Conservation (phyloP, 2,113 vertebrate species). For the Alethe castanea region DNA sequence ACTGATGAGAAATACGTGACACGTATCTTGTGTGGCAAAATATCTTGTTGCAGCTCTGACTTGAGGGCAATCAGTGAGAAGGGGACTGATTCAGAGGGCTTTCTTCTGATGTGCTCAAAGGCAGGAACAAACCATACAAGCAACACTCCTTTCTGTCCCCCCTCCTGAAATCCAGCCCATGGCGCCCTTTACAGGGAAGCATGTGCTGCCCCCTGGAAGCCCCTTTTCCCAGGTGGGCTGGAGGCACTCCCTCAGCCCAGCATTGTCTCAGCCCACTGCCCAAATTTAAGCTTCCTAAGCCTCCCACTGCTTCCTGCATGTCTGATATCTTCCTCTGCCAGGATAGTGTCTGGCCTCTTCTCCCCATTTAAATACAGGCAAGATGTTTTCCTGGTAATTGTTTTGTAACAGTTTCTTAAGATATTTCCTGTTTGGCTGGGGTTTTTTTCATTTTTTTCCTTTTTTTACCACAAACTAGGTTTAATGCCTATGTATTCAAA, state of each 20-base stretch:
- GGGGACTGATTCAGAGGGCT: background rate
- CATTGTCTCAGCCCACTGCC: accelerated
- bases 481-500: background rate
- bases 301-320: background rate
- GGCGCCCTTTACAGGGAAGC: background rate
- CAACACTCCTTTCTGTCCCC: background rate
- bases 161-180: background rate
- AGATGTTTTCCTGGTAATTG: background rate
- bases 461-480: background rate
- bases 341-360: background rate
- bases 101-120: background rate
- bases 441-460: background rate
- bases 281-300: background rate
- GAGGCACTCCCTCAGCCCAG: background rate
- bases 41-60: background rate
- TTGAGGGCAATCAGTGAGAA: background rate
- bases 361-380: slow-evolving; percentile 19
- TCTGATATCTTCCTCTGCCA: background rate
- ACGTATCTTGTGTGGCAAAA: background rate
- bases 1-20: background rate
- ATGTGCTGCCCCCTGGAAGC: background rate
- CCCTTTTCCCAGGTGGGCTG: background rate
- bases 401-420: slow-evolving; percentile 21
- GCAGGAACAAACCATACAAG: background rate
- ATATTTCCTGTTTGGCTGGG: background rate